Percentiles rank a stretch among this genome's conserved stretches.
Evolutionary conservation across 2,888 invertebrate species (phyloP).

Genomic region (Parasteatoda lunata): DNA sequence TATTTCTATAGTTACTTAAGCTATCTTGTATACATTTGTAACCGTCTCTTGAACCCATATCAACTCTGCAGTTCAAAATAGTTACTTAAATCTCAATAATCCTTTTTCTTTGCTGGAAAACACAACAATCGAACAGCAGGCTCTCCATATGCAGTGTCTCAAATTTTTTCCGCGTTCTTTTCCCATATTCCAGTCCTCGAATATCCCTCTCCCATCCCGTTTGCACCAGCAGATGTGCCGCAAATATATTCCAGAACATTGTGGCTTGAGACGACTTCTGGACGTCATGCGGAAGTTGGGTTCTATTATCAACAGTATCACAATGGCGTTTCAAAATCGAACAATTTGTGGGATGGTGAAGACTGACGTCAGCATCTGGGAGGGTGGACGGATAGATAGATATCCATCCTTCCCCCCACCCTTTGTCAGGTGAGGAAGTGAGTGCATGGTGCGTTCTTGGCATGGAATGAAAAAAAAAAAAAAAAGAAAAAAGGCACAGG

Average conservation of each 20-base stretch:
- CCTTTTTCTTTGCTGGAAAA: too few relatives aligned
- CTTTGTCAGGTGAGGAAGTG: background rate
- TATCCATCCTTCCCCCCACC: background rate
- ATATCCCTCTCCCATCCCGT: background rate
- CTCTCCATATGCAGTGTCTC: background rate
- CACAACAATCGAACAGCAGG: too few relatives aligned
- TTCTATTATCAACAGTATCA: background rate
- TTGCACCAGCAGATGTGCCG: background rate
- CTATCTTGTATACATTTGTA: too few relatives aligned
- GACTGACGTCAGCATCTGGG: background rate
- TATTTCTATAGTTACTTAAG: too few relatives aligned
- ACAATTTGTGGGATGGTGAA: slow-evolving; percentile 2
- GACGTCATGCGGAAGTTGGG: background rate
- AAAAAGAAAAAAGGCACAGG: background rate
- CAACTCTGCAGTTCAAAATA: too few relatives aligned
- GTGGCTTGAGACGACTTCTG: background rate
- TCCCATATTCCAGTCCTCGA: background rate
- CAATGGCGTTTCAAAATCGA: background rate
- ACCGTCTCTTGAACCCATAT: too few relatives aligned
- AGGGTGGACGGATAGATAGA: background rate
- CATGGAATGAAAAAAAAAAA: background rate
- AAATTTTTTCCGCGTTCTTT: slow-evolving; percentile 11
- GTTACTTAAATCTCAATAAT: too few relatives aligned
- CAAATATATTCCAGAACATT: background rate
- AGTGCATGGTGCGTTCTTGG: background rate